Base-by-base conservation (phyloP, 2,797 vertebrate genomes). In the Molossus molossus region DNA sequence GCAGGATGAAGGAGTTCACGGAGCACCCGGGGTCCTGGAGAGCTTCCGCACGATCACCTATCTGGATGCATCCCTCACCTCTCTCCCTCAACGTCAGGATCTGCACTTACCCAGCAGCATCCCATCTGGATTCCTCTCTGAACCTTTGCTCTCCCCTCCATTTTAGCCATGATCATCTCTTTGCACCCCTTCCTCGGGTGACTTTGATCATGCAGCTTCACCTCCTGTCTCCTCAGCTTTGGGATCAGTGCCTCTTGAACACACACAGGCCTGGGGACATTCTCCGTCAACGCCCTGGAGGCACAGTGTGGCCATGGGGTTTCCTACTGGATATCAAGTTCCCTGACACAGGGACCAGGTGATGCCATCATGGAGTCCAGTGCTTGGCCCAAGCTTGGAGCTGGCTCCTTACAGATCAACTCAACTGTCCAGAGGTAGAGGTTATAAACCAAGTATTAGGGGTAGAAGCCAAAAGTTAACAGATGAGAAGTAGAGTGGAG, bases 331-430 rank as follows among this genome's bases (percentile, higher is more conserved):
- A 73, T 6, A 33, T 33, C 4, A 58, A 84, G n/a, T 8, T 18
- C 58, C 58, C 79, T n/a, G 17, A 21, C 40, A 60, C 1, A 53
- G 45, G 7, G 57, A 57, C 6, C 15, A 0, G 0, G 0, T 1
- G 0, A 23, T 7, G 0, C 17, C 23, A 18, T 37, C 18, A 69
- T n/a, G 60, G n/a, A 83, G 18, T 10, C 13, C 45, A 25, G 5
- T 0, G 27, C 37, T 64, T 72, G 29, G 33, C n/a, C 33, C 37
- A 27, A 29, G 6, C n/a, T 17, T 12, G 10, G 33, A 89, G 58
- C 4, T 8, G 21, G 57, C 27, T 20, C 55, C 80, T 69, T 17
- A 60, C 53, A 76, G 12, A 53, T n/a, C 3, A 73, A 50, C 62
- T 89, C 40, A 33, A 1, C 10, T 76, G 10, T 9, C 14, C 70